These are phyloP conservation scores for Mythimna vitellina DNA, from an alignment of 2,888 invertebrate genomes.

Conservation along the genomic window DNA sequence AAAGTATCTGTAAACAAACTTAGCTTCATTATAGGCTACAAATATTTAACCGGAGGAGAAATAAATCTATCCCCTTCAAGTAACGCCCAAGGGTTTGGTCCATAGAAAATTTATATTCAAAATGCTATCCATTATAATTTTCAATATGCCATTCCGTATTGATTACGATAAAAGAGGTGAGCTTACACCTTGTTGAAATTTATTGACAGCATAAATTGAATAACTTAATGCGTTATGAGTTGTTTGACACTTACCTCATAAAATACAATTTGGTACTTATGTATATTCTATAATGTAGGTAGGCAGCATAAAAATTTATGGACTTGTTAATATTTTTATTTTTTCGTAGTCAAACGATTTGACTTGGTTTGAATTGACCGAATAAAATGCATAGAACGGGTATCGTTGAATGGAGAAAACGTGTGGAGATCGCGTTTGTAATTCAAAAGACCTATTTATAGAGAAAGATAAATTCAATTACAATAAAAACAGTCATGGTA, in stretches of 20 bases:
- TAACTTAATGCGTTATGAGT: conserved; percentile 60
- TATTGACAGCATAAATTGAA: conserved; percentile 66
- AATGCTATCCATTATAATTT: conserved; percentile 61
- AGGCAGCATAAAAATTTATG: conserved; percentile 46
- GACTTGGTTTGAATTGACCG: conserved; percentile 13
- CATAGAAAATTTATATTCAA: conserved; percentile 63
- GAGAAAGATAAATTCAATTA: background rate
- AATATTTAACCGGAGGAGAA: conserved; percentile 42
- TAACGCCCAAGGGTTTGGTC: conserved; percentile 55
- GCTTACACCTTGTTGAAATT: conserved; percentile 63
- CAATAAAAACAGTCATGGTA: conserved; percentile 12
- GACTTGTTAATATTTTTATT: conserved; percentile 28
- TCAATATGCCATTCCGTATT: conserved; percentile 59
- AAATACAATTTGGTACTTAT: conserved; percentile 60
- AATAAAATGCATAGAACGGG: conserved; percentile 6
- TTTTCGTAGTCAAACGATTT: conserved; percentile 31
- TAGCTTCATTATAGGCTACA: conserved; percentile 22
- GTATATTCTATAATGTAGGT: conserved; percentile 31
- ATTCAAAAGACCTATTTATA: background rate
- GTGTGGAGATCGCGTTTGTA: background rate
- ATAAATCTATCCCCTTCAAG: conserved; percentile 57
- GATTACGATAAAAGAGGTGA: conserved; percentile 62
- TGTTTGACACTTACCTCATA: conserved; percentile 61
- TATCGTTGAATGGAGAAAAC: conserved; percentile 14
- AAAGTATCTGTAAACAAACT: conserved; percentile 16